These are phyloP conservation scores for Chrysemys picta DNA, from an alignment of 2,113 vertebrate species.

Conservation along the genomic window DNA sequence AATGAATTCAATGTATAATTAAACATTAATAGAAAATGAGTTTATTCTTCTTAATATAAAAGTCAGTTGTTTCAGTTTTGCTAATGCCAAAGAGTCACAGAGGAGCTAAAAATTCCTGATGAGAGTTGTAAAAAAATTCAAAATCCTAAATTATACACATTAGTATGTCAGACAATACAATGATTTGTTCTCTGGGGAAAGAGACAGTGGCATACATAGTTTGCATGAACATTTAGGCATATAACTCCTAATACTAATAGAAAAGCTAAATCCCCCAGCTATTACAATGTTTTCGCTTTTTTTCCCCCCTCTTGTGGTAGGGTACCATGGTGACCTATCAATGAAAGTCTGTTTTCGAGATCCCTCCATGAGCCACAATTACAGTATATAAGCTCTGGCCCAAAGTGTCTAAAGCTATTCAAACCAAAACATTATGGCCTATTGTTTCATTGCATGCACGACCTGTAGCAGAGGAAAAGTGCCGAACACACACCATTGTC, in stretches of 20 bases:
- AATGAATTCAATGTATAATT: slow-evolving; percentile 34
- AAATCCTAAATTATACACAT: background rate
- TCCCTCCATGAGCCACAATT: background rate
- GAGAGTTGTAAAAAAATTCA: background rate
- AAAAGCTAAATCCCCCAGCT: background rate
- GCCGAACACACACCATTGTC: background rate
- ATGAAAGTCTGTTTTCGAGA: background rate
- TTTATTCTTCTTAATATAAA: slow-evolving; percentile 31
- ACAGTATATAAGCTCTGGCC: background rate
- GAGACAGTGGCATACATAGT: background rate
- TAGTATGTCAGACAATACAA: background rate
- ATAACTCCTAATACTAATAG: background rate
- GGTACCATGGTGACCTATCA: background rate
- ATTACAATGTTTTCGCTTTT: background rate
- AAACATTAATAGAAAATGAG: slow-evolving; percentile 25
- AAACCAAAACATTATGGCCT: background rate
- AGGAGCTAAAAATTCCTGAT: background rate
- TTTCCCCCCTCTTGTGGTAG: background rate
- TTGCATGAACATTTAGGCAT: background rate
- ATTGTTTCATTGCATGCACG: background rate
- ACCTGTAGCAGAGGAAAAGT: background rate
- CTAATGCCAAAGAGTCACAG: slow-evolving; percentile 15
- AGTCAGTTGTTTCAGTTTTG: slow-evolving; percentile 26
- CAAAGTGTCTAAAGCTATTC: background rate
- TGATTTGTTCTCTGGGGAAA: background rate